A percentile compares a stretch with the other conserved stretches of the same genome.
Conservation (phyloP, 2,888 invertebrate species). For the Sialis fuliginosa region DNA sequence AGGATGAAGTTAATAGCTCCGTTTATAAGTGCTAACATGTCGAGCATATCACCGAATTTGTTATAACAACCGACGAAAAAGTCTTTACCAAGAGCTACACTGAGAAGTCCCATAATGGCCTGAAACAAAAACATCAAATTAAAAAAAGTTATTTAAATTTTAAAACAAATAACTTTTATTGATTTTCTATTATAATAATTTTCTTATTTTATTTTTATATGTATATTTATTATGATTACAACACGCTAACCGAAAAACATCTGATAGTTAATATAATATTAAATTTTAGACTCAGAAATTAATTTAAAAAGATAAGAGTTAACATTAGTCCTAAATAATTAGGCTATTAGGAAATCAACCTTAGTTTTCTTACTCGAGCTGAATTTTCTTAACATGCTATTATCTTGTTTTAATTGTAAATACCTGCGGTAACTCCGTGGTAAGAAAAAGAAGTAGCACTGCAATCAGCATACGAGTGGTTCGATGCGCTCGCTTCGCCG, state of each 20-base stretch:
- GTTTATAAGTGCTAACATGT: conserved; percentile 75
- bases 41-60: conserved; percentile 71
- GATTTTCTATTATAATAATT: no score
- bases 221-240: no score
- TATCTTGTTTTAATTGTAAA: not conserved
- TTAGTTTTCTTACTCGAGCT: not conserved
- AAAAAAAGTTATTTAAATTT: no score
- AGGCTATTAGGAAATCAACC: conserved; percentile 2
- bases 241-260: not conserved
- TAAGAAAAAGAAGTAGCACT: conserved; percentile 65
- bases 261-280: no score
- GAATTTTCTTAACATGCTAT: not conserved
- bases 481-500: conserved; percentile 62
- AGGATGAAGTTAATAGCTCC: conserved; percentile 86
- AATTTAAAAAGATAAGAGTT: no score
- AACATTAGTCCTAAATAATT: no score
- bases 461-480: conserved; percentile 83
- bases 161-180: no score
- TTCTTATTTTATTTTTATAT: no score
- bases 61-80: conserved; percentile 70
- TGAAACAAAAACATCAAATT: conserved; percentile 15
- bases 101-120: conserved; percentile 37
- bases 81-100: conserved; percentile 42
- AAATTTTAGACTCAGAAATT: no score
- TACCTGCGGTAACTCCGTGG: conserved; percentile 62